These are phyloP conservation scores for Ophion ventricosus DNA, from an alignment of 2,888 invertebrate genomes.

Conservation along the genomic window DNA sequence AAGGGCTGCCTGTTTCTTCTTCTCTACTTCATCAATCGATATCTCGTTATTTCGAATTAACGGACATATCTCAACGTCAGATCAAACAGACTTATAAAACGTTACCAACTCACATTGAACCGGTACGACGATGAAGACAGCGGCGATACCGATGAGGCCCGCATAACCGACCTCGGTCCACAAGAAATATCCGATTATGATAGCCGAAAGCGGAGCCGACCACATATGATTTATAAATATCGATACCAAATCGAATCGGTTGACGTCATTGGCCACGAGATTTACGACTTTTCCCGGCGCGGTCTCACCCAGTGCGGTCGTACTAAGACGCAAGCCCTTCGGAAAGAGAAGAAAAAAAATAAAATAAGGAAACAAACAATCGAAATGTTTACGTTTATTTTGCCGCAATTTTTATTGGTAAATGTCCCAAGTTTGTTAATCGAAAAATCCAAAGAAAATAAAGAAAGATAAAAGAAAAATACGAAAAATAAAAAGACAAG, in stretches of 20 bases:
- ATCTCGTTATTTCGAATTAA: too few species aligned
- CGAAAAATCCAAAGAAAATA: too few species aligned
- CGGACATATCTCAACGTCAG: too few species aligned
- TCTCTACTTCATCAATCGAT: neutral
- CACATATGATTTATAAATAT: slow-evolving; percentile 96
- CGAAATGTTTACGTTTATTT: neutral
- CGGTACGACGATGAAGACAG: slow-evolving; percentile 93
- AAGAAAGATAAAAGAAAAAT: too few species aligned
- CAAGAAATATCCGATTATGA: slow-evolving; percentile 91
- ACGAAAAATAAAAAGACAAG: too few species aligned
- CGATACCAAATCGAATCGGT: slow-evolving; percentile 95
- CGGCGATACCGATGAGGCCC: slow-evolving; percentile 92
- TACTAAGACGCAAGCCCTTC: slow-evolving; percentile 87
- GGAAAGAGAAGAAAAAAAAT: neutral
- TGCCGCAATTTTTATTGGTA: neutral
- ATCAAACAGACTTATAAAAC: neutral
- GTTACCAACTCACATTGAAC: slow-evolving; percentile 88
- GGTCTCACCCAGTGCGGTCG: slow-evolving; percentile 90
- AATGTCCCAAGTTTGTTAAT: slow-evolving; percentile 65
- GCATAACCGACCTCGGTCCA: slow-evolving; percentile 90
- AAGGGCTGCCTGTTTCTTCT: too few species aligned
- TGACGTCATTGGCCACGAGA: slow-evolving; percentile 93
- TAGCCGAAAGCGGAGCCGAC: slow-evolving; percentile 90
- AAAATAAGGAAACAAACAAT: neutral
- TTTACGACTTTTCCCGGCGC: slow-evolving; percentile 85